These are phyloP conservation scores for Thalassarche chlororhynchos DNA, from an alignment of 2,113 vertebrate species.

Conservation along the genomic window DNA sequence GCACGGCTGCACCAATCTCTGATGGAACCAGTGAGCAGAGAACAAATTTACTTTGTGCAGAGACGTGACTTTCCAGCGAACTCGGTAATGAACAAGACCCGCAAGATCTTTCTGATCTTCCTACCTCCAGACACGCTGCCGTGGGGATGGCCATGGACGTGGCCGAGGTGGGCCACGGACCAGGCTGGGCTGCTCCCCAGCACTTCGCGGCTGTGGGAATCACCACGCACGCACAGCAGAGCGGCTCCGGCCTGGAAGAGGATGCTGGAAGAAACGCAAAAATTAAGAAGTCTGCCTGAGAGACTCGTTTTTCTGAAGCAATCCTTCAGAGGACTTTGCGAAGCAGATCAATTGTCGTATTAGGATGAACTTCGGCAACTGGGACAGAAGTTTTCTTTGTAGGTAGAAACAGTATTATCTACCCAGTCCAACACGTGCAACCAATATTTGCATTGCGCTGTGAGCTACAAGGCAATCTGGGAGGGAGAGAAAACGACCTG, in stretches of 20 bases:
- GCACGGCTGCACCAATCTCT: not conserved
- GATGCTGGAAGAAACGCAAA: not conserved
- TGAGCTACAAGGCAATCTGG: not conserved
- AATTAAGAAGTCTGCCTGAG: not conserved
- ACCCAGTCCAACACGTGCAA: rapidly evolving
- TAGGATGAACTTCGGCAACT: not conserved
- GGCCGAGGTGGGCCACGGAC: not conserved
- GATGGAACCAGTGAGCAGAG: not conserved
- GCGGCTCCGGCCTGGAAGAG: not conserved
- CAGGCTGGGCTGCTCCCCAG: not conserved
- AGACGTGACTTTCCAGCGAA: not conserved
- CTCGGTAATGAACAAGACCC: rapidly evolving
- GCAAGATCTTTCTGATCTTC: not conserved
- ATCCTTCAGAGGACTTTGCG: not conserved
- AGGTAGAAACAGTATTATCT: not conserved
- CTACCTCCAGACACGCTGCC: rapidly evolving
- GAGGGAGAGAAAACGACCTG: not conserved
- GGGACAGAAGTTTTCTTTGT: not conserved
- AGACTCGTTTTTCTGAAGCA: not conserved
- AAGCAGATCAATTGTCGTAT: rapidly evolving
- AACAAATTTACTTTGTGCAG: not conserved
- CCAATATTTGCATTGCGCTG: rapidly evolving
- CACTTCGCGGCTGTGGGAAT: not conserved
- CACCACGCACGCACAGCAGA: rapidly evolving
- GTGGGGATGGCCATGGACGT: rapidly evolving